Evolutionary conservation across 2,797 vertebrate species (phyloP).

Genomic region (Ctenopoma multispine): DNA sequence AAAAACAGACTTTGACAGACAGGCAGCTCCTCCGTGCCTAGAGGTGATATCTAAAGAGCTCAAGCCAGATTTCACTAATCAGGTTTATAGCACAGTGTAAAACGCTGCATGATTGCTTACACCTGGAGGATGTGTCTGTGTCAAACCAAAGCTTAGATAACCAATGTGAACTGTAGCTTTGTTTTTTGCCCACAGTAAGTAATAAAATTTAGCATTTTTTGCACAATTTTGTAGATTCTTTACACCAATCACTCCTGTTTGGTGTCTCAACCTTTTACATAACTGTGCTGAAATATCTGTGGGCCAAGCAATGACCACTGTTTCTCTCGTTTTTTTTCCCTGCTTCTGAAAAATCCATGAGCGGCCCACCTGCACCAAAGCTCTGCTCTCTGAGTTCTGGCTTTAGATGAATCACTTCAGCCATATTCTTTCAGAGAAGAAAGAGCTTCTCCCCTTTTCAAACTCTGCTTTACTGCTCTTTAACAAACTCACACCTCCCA

Average conservation of each 20-base stretch:
- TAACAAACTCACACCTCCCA: conserved; percentile 64
- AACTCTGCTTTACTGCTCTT: conserved; percentile 40
- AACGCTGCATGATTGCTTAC: not conserved
- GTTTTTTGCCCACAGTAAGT: not conserved
- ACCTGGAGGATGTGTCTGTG: conserved; percentile 15
- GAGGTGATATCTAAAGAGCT: conserved; percentile 14
- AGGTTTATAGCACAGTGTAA: not conserved
- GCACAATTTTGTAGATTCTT: too few species aligned
- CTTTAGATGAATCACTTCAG: conserved; percentile 53
- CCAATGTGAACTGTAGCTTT: not conserved
- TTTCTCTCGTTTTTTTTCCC: conserved; percentile 18
- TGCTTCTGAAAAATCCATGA: conserved; percentile 25
- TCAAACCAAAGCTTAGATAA: conserved; percentile 34
- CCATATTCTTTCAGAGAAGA: conserved; percentile 41
- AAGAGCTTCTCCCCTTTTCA: conserved; percentile 46
- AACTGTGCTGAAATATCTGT: conserved; percentile 43
- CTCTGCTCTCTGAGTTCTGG: conserved; percentile 40
- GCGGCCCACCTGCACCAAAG: conserved; percentile 37
- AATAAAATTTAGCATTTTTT: not conserved
- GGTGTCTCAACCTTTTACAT: conserved; percentile 42
- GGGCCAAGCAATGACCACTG: conserved; percentile 55
- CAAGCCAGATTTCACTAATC: conserved; percentile 14
- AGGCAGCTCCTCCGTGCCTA: not conserved
- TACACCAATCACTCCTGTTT: not conserved
- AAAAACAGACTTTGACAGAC: conserved; percentile 21